Evolutionary conservation across 2,888 invertebrate genomes (phyloP), one percentile per base, ranked within the genome.

Genomic region (Euspilapteryx auroguttella): DNA sequence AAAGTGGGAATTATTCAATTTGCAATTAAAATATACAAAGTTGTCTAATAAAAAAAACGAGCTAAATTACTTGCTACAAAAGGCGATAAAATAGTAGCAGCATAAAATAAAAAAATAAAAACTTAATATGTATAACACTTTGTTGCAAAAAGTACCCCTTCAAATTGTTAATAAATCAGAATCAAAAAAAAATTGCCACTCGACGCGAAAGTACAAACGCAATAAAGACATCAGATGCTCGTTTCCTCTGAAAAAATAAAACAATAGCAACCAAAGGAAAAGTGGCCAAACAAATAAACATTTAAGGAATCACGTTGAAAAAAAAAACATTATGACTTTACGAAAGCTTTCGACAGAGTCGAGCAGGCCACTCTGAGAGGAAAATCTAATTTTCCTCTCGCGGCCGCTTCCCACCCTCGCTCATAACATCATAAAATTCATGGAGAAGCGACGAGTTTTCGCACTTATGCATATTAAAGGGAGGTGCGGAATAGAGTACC

Each of bases 361-460:
- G 59, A 68, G 65, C 50, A 49, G 54, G 39, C 49, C 61, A 62
- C 59, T 62, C 52, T 37, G 47, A n/a, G n/a, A 59, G 53, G 61
- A 52, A 68, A 73, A 73, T 71, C 71, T 68, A 73, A 73, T 73
- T 73, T 73, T 61, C 68, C 62, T 55, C 51, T 61, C 54, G 62
- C 50, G 46, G 42, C 47, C 38, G 44, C 47, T 7, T 13, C 25
- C 25, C 10, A 8, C 8, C 22, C 50, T 46, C 42, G 45, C 45
- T 57, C 51, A 56, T 52, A 58, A 61, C 53, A 55, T 63, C 61
- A 62, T 66, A 63, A 63, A 63, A 59, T 53, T 56, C 47, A 52
- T 52, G 48, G 44, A 47, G 45, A 43, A 45, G 45, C 55, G 45
- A 45, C 36, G 56, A 50, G 54, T 55, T 61, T 53, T 65, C 58